These are phyloP conservation scores for Microchirus variegatus DNA, from an alignment of 2,797 vertebrate species.

Conservation along the genomic window DNA sequence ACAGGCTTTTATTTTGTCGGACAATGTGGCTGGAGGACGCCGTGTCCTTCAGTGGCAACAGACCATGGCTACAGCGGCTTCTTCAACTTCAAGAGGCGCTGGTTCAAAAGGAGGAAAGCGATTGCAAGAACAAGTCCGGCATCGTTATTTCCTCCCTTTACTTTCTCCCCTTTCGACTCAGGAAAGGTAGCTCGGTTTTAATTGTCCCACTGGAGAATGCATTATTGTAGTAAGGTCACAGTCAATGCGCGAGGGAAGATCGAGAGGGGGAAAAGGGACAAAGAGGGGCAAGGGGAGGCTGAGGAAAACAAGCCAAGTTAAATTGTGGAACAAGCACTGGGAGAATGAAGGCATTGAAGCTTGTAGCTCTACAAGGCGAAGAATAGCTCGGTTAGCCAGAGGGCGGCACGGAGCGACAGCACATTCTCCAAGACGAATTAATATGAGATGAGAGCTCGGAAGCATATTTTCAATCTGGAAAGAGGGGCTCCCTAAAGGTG, in stretches of 20 bases:
- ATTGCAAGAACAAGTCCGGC: constrained; percentile 45
- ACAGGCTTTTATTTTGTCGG: constrained; percentile 43
- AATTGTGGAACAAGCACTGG: constrained; percentile 46
- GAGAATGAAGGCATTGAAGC: constrained; percentile 24
- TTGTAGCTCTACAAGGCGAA: constrained; percentile 22
- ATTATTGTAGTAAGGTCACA: constrained; percentile 59
- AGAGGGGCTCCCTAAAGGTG: constrained; percentile 66
- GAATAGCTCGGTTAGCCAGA: constrained; percentile 56
- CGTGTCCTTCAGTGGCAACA: constrained; percentile 57
- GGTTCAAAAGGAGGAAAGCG: constrained; percentile 53
- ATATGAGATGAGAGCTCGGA: constrained; percentile 70
- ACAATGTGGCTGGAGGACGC: constrained; percentile 50
- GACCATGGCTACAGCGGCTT: constrained; percentile 28
- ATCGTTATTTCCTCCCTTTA: constrained; percentile 57
- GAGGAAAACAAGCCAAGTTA: constrained; percentile 53
- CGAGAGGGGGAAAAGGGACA: constrained; percentile 16
- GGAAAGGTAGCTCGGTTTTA: constrained; percentile 61
- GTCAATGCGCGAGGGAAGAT: constrained; percentile 27
- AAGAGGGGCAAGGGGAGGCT: constrained; percentile 19
- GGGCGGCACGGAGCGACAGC: constrained; percentile 50
- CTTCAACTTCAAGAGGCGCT: constrained; percentile 50
- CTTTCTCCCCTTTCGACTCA: constrained; percentile 10
- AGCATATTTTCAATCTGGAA: constrained; percentile 57
- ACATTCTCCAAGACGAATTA: constrained; percentile 67
- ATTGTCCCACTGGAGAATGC: constrained; percentile 73